Conservation (phyloP, 2,888 invertebrate genomes). For the Odontocolon sp. region DNA sequence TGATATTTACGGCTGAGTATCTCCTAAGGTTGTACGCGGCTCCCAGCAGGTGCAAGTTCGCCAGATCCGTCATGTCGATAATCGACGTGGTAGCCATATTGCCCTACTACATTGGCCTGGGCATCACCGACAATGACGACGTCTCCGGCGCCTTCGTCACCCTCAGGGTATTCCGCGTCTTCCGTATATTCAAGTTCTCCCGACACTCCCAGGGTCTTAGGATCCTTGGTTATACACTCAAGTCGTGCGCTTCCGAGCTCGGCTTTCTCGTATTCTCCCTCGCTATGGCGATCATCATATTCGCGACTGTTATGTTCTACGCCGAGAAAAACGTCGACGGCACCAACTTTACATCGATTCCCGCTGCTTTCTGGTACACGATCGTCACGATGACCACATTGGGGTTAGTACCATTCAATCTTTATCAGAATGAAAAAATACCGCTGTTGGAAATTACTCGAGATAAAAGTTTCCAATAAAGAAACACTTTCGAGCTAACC, state of each 20-base stretch:
- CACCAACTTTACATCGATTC: slow-evolving; percentile 99
- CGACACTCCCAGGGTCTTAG: slow-evolving; percentile 99
- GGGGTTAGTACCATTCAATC: slow-evolving; percentile 91
- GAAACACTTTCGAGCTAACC: no score
- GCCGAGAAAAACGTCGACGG: slow-evolving; percentile 99
- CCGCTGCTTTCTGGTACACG: slow-evolving; percentile 99
- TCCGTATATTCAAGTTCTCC: slow-evolving; percentile 99
- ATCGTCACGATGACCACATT: slow-evolving; percentile 99
- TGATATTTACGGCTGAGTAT: slow-evolving; percentile 99
- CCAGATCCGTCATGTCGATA: slow-evolving; percentile 99
- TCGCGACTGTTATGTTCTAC: slow-evolving; percentile 99
- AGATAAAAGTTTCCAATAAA: no score
- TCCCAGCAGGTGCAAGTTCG: slow-evolving; percentile 98
- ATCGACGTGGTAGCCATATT: slow-evolving; percentile 99
- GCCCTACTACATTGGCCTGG: slow-evolving; percentile 99
- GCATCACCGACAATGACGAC: slow-evolving; percentile 98
- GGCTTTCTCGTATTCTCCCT: slow-evolving; percentile 99
- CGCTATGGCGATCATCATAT: slow-evolving; percentile 99
- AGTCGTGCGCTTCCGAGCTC: slow-evolving; percentile 99
- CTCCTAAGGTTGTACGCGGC: slow-evolving; percentile 97
- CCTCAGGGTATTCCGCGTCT: slow-evolving; percentile 98
- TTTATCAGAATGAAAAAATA: no score
- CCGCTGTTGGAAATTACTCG: no score
- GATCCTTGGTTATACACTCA: slow-evolving; percentile 99
- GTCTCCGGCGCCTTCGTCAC: slow-evolving; percentile 99